Percentiles rank a stretch among this genome's conserved stretches.
phyloP scores from a whole-genome alignment of 1,140 invertebrate species.

The Drosophila subobscura region DNA sequence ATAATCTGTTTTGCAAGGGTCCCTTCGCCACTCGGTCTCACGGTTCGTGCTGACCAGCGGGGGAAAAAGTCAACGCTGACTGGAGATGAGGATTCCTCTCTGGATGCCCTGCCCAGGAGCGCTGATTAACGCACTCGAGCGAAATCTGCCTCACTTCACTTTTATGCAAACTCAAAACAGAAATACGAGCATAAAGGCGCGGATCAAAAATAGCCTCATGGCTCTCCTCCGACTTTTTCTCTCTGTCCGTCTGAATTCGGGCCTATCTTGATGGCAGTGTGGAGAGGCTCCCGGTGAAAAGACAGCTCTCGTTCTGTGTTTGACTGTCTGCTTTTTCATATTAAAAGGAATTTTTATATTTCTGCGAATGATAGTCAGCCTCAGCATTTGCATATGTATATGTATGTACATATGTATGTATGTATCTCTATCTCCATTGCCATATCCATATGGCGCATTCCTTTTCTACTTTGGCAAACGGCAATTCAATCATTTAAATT shows the following conservation, averaged over 20 bases:
- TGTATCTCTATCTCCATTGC: constrained; percentile 3
- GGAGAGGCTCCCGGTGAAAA: constrained; percentile 42
- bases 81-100: constrained; percentile 24
- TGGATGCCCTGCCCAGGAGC: constrained; percentile 56
- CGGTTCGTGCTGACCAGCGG: constrained; percentile 31
- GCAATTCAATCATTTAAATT: constrained; percentile 79
- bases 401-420: too few species aligned
- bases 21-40: constrained; percentile 25
- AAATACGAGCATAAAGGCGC: constrained; percentile 68
- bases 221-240: constrained; percentile 23
- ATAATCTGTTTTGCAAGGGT: constrained; percentile 70
- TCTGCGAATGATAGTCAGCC: constrained; percentile 61
- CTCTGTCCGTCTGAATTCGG: constrained; percentile 18
- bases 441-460: constrained; percentile 7
- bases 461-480: constrained; percentile 38
- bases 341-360: constrained; percentile 81
- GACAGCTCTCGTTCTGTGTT: constrained; percentile 9
- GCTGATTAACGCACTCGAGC: constrained; percentile 81
- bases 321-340: constrained; percentile 61
- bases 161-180: constrained; percentile 82
- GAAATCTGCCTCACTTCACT: constrained; percentile 80
- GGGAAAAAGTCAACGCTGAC: constrained; percentile 63
- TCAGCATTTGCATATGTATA: too few species aligned
- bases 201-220: constrained; percentile 63
- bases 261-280: constrained; percentile 37